Percentiles rank a stretch among this genome's conserved stretches.
Conservation (phyloP, 2,888 invertebrate genomes). For the Nephrotoma guestfalica region DNA sequence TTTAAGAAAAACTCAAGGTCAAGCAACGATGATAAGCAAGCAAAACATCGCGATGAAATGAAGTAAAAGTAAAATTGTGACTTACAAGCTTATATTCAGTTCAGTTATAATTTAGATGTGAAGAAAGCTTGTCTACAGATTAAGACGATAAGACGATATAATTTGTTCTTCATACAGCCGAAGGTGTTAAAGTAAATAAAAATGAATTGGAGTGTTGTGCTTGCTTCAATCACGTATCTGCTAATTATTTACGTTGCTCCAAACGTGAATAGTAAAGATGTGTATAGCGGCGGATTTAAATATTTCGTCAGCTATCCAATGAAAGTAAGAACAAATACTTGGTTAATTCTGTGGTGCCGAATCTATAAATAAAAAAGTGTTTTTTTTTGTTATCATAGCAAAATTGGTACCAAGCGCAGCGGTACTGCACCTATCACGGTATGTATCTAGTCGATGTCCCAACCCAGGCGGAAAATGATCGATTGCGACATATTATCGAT, state of each 20-base stretch:
- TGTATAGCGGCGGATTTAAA: neutral
- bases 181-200: neutral
- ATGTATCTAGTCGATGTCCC: neutral
- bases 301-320: neutral
- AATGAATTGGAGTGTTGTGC: neutral
- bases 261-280: neutral
- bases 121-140: neutral
- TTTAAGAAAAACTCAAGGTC: neutral
- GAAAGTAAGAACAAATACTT: neutral
- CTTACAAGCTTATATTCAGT: neutral
- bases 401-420: neutral
- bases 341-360: neutral
- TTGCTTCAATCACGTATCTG: neutral
- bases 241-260: neutral
- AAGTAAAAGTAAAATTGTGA: neutral
- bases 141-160: neutral
- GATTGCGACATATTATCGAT: neutral
- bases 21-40: neutral
- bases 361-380: neutral
- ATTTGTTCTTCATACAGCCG: neutral
- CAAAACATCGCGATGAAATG: neutral
- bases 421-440: neutral
- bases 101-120: neutral
- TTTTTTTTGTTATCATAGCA: neutral
- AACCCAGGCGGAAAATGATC: neutral